Evolutionary conservation across 2,797 vertebrate species (phyloP).

Genomic region (Epinephelus malabaricus): DNA sequence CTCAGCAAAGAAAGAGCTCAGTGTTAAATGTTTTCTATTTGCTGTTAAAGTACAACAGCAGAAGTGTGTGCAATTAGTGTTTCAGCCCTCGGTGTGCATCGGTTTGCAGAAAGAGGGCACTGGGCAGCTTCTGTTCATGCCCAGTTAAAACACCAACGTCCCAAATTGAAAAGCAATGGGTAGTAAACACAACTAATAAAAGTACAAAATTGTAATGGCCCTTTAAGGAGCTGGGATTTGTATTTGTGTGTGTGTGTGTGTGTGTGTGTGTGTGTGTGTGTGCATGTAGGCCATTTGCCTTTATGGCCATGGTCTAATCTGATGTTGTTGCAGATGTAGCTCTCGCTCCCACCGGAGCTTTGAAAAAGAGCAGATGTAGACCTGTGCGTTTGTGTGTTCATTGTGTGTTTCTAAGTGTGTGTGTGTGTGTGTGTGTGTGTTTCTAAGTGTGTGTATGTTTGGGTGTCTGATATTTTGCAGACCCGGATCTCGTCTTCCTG

Average conservation of each 20-base stretch:
- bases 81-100: neutral
- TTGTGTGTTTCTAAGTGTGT: neutral
- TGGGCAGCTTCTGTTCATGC: slow-evolving; percentile 5
- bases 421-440: slow-evolving; percentile 4
- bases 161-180: slow-evolving; percentile 26
- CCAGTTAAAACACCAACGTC: slow-evolving; percentile 27
- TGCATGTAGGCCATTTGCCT: slow-evolving; percentile 36
- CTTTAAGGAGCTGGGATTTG: slow-evolving; percentile 33
- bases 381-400: slow-evolving; percentile 10
- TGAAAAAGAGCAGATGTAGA: slow-evolving; percentile 49
- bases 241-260: slow-evolving; percentile 11
- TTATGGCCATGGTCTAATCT: slow-evolving; percentile 52
- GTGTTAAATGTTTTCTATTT: neutral
- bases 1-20: neutral
- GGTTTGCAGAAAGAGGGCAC: slow-evolving; percentile 3
- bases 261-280: slow-evolving; percentile 2
- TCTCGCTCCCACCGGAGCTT: slow-evolving; percentile 33
- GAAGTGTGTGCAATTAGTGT: slow-evolving; percentile 6
- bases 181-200: slow-evolving; percentile 38
- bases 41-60: neutral
- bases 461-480: slow-evolving; percentile 39
- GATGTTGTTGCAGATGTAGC: slow-evolving; percentile 46
- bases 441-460: neutral
- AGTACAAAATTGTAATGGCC: slow-evolving; percentile 32
- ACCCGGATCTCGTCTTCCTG: slow-evolving; percentile 34